Percentiles rank a stretch among this genome's conserved stretches.
These are phyloP conservation scores for Turritopsis rubra DNA, from an alignment of 30 jellyfish, hydroid and myxozoan genomes.

Conservation along the genomic window DNA sequence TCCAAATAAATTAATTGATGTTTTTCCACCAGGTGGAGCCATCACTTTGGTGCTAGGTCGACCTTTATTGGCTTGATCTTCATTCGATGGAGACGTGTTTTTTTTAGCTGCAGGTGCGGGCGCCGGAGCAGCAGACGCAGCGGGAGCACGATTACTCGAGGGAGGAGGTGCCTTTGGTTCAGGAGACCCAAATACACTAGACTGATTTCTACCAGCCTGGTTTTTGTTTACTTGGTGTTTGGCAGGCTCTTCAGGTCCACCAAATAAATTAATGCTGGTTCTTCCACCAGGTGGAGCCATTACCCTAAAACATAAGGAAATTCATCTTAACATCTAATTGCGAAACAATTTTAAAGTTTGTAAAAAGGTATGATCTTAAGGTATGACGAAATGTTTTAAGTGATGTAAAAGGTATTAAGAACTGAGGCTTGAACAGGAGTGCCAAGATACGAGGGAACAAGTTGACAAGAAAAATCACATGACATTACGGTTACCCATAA, in stretches of 20 bases:
- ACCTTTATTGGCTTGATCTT: neutral
- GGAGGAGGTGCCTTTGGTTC: conserved; percentile 32
- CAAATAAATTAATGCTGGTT: conserved; percentile 33
- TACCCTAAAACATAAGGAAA: conserved; percentile 18
- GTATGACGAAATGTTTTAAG: no score
- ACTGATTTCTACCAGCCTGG: conserved; percentile 29
- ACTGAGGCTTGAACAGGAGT: no score
- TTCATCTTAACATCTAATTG: no score
- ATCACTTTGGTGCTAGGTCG: conserved; percentile 35
- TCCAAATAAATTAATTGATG: conserved; percentile 37
- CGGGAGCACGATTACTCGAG: neutral
- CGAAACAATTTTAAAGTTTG: no score
- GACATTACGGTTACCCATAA: no score
- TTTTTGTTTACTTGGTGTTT: conserved; percentile 15
- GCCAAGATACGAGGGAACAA: no score
- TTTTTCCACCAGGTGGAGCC: conserved; percentile 53
- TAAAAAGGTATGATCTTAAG: no score
- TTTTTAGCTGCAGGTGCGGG: conserved; percentile 3
- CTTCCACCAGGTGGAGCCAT: conserved; percentile 53
- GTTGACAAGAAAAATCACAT: no score
- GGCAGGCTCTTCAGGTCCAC: conserved; percentile 25
- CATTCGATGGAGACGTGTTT: neutral
- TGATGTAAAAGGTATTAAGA: no score
- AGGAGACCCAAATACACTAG: conserved; percentile 29
- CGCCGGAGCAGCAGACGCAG: conserved; percentile 14